A percentile compares a stretch with the other conserved stretches of the same genome.
phyloP scores from a whole-genome alignment of 2,888 invertebrate species.

The Drosophila nr. perissopoda region DNA sequence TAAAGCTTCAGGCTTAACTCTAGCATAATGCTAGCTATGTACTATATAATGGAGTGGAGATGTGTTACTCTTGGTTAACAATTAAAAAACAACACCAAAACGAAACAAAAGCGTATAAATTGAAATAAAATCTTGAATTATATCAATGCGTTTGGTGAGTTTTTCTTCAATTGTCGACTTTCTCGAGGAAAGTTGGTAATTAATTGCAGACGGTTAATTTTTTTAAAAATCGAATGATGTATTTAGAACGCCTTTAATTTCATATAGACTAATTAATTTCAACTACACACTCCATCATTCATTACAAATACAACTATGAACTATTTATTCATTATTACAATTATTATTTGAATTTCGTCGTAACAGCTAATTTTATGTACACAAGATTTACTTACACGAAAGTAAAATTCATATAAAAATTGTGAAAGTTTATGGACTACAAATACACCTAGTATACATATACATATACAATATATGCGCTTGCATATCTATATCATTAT shows the following conservation, averaged over 20 bases:
- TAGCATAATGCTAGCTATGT: slow-evolving; percentile 32
- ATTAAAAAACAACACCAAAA: slow-evolving; percentile 60
- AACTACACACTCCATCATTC: slow-evolving; percentile 54
- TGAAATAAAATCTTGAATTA: slow-evolving; percentile 16
- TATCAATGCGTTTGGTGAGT: neutral
- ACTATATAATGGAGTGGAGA: slow-evolving; percentile 10
- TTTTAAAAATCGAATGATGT: slow-evolving; percentile 36
- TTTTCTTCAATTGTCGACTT: neutral
- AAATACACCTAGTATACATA: slow-evolving; percentile 47
- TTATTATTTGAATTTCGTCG: slow-evolving; percentile 17
- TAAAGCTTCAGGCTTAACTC: slow-evolving; percentile 29
- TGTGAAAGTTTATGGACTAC: slow-evolving; percentile 47
- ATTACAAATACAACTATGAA: slow-evolving; percentile 48
- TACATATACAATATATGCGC: slow-evolving; percentile 31
- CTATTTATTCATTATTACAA: slow-evolving; percentile 51
- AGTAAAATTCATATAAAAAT: slow-evolving; percentile 69
- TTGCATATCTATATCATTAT: slow-evolving; percentile 30
- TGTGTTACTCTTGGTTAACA: slow-evolving; percentile 37
- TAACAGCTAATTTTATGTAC: slow-evolving; percentile 63
- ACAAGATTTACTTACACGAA: slow-evolving; percentile 63
- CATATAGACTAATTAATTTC: slow-evolving; percentile 61
- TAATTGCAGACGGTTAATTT: slow-evolving; percentile 12
- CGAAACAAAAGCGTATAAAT: slow-evolving; percentile 30
- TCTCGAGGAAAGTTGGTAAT: neutral
- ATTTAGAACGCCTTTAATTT: slow-evolving; percentile 61